Percentiles rank a stretch among this genome's conserved stretches.
Evolutionary conservation across 2,113 vertebrate species (phyloP).

Genomic region (Scophthalmus maximus): DNA sequence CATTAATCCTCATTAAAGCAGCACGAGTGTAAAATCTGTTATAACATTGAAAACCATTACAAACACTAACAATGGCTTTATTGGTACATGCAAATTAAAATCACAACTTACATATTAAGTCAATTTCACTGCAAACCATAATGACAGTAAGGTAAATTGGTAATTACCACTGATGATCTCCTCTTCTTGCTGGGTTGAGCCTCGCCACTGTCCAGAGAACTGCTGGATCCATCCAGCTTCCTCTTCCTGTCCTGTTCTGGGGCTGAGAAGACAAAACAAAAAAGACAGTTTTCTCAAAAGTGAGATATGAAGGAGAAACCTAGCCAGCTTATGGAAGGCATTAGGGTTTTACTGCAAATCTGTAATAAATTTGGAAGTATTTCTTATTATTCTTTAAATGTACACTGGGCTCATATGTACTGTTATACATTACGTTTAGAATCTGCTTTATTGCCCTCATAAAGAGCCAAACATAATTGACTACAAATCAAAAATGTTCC

Average conservation of each 20-base stretch:
- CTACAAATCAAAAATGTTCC: neutral
- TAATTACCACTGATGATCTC: slow-evolving; percentile 77
- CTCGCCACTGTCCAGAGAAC: slow-evolving; percentile 69
- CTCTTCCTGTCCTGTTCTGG: slow-evolving; percentile 82
- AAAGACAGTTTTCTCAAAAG: neutral
- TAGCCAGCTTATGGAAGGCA: neutral
- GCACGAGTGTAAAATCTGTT: neutral
- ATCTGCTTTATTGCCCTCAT: neutral
- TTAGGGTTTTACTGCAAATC: neutral
- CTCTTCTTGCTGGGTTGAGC: slow-evolving; percentile 82
- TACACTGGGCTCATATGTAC: neutral
- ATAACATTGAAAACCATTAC: neutral
- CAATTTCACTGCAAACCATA: neutral
- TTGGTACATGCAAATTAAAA: neutral
- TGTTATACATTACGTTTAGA: neutral
- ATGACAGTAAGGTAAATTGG: fast-evolving
- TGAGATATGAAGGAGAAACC: neutral
- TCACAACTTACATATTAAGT: neutral
- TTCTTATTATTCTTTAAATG: neutral
- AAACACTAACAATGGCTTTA: neutral
- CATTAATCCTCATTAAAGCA: neutral
- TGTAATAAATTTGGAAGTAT: neutral
- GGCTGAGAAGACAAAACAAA: slow-evolving; percentile 1
- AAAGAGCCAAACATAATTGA: neutral
- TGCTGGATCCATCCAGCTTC: slow-evolving; percentile 79